phyloP scores from a whole-genome alignment of 2,888 invertebrate species.

The Acronicta alni region DNA sequence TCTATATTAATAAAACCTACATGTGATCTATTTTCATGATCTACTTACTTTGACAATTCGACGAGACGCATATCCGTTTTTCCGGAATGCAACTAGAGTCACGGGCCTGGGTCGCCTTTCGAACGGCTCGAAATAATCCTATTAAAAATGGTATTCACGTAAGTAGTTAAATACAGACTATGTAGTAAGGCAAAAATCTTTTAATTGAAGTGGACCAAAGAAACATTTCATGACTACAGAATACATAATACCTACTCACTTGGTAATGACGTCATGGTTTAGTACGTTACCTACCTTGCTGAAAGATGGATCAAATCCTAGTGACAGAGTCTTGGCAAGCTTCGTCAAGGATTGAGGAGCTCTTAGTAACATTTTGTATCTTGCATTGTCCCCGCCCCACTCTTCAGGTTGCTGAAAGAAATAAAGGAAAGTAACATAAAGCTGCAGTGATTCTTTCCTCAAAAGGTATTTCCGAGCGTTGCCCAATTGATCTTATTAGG shows the following conservation, averaged over 20 bases:
- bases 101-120: slow-evolving; percentile 75
- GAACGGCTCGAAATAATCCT: slow-evolving; percentile 78
- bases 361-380: slow-evolving; percentile 25
- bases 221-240: no score
- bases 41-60: slow-evolving; percentile 57
- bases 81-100: slow-evolving; percentile 73
- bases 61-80: slow-evolving; percentile 64
- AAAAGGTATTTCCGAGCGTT: no score
- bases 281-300: slow-evolving; percentile 67
- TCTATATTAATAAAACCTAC: no score
- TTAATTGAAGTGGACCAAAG: no score
- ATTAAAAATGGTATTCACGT: slow-evolving; percentile 17
- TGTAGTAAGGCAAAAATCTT: no score
- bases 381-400: slow-evolving; percentile 10
- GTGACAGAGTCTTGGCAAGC: slow-evolving; percentile 69
- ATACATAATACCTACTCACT: no score
- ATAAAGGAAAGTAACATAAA: slow-evolving; percentile 23
- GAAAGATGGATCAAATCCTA: slow-evolving; percentile 72
- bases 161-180: not conserved
- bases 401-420: slow-evolving; percentile 21
- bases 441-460: no score
- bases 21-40: no score
- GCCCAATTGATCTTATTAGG: no score
- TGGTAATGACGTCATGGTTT: no score
- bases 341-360: slow-evolving; percentile 67